Percentiles rank a stretch among this genome's conserved stretches.
phyloP scores from a whole-genome alignment of 2,888 invertebrate species.

The Mesorhabditis belari region DNA sequence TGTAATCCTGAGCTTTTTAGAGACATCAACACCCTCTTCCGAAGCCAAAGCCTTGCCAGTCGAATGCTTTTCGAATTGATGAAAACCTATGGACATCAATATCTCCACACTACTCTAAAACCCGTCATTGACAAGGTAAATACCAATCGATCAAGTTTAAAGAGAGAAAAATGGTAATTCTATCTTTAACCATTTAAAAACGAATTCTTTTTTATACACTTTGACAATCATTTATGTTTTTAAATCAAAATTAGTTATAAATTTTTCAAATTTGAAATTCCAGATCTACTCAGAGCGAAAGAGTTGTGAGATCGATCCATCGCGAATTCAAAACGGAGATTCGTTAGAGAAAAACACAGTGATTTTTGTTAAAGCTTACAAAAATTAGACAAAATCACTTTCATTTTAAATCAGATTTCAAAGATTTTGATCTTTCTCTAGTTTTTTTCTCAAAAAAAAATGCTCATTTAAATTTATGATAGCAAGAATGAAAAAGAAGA shows the following conservation, averaged over 20 bases:
- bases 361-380: too few relatives aligned
- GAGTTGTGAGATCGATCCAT: slow-evolving; percentile 51
- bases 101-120: slow-evolving; percentile 43
- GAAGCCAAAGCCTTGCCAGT: slow-evolving; percentile 45
- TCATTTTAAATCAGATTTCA: too few relatives aligned
- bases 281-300: slow-evolving; percentile 49
- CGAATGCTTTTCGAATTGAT: slow-evolving; percentile 50
- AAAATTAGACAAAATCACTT: too few relatives aligned
- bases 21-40: slow-evolving; percentile 51
- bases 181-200: not conserved
- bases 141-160: too few relatives aligned
- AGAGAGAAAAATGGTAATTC: too few relatives aligned
- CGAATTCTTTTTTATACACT: not conserved
- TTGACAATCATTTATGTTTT: not conserved
- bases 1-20: slow-evolving; percentile 21
- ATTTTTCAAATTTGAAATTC: not conserved
- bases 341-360: slow-evolving; percentile 33
- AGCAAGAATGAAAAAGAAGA: too few relatives aligned
- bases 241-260: not conserved
- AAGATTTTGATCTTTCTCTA: too few relatives aligned
- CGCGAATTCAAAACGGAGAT: slow-evolving; percentile 24
- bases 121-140: slow-evolving; percentile 48
- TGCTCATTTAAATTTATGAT: too few relatives aligned
- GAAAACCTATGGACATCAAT: slow-evolving; percentile 46
- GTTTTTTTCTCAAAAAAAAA: too few relatives aligned